These are phyloP conservation scores for Patiria miniata DNA, from an alignment of 35 echinoderm and acorn worm genomes.

Conservation along the genomic window DNA sequence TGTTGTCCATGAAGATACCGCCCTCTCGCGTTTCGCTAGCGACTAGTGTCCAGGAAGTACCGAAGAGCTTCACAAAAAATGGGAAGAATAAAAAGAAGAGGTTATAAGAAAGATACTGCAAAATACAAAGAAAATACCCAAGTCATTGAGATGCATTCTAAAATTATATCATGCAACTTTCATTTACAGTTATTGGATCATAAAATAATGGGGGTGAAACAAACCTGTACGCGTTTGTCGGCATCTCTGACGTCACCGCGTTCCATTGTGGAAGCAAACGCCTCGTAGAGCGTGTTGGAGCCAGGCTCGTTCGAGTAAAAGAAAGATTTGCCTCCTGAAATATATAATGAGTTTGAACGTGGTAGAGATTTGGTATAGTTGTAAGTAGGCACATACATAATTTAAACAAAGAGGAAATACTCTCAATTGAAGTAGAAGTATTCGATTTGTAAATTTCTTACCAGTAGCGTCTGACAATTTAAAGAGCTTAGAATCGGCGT, in stretches of 20 bases:
- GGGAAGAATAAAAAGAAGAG: no score
- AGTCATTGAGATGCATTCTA: no score
- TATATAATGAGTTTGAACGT: no score
- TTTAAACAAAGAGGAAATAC: no score
- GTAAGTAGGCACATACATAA: no score
- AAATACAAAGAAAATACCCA: no score
- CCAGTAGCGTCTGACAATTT: conserved; percentile 16
- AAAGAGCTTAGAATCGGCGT: conserved; percentile 25
- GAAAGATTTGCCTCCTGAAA: conserved; percentile 40
- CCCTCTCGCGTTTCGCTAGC: not conserved
- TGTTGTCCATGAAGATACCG: conserved; percentile 25
- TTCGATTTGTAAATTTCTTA: not conserved
- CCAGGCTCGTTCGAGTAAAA: conserved; percentile 38
- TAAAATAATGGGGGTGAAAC: no score
- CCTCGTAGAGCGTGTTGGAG: conserved; percentile 30
- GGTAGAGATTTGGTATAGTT: no score
- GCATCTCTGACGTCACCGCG: conserved; percentile 26
- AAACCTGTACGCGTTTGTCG: conserved; percentile 33
- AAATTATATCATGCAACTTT: no score
- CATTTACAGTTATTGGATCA: no score
- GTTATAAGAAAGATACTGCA: no score
- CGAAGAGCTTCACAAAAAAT: not conserved
- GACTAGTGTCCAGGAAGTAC: conserved; percentile 11
- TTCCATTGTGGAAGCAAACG: conserved; percentile 54
- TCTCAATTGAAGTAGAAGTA: no score